Evolutionary conservation across 2,888 invertebrate genomes (phyloP).

Genomic region (Phengaris alcon): DNA sequence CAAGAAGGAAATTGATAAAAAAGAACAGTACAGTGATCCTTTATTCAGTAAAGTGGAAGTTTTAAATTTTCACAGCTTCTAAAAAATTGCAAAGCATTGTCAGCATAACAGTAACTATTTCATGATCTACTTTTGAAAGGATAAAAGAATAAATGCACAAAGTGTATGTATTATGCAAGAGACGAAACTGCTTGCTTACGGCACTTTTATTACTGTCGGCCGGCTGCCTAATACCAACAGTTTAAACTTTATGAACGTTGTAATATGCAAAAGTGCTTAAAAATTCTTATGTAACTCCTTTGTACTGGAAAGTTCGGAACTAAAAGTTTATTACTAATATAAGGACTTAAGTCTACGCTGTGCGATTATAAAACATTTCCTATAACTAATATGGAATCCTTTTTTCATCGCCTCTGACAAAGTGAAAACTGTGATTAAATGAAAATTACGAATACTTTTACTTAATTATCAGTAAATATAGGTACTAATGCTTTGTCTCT

Average conservation of each 20-base stretch:
- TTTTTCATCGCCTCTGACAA: too few relatives aligned
- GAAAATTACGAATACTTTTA: too few relatives aligned
- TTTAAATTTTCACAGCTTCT: slow-evolving; percentile 2
- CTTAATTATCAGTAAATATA: too few relatives aligned
- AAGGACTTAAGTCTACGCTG: neutral
- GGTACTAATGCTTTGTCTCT: too few relatives aligned
- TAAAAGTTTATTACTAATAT: slow-evolving; percentile 29
- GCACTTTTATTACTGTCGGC: slow-evolving; percentile 37
- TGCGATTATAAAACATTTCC: too few relatives aligned
- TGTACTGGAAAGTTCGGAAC: slow-evolving; percentile 2
- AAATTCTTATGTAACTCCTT: slow-evolving; percentile 33
- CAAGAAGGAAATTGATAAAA: neutral
- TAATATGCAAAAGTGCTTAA: slow-evolving; percentile 37
- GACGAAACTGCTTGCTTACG: slow-evolving; percentile 36
- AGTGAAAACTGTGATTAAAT: too few relatives aligned
- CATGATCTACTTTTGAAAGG: slow-evolving; percentile 30
- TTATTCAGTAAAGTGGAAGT: slow-evolving; percentile 8
- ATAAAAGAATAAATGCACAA: slow-evolving; percentile 32
- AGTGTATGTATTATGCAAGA: slow-evolving; percentile 36
- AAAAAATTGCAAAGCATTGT: neutral
- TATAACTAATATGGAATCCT: too few relatives aligned
- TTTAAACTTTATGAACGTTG: slow-evolving; percentile 40
- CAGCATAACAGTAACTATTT: slow-evolving; percentile 24
- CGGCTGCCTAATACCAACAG: slow-evolving; percentile 37
- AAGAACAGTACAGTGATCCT: neutral